These are phyloP conservation scores for Clytia hemisphaerica DNA, from an alignment of 30 jellyfish, hydroid and myxozoan genomes.

Conservation along the genomic window DNA sequence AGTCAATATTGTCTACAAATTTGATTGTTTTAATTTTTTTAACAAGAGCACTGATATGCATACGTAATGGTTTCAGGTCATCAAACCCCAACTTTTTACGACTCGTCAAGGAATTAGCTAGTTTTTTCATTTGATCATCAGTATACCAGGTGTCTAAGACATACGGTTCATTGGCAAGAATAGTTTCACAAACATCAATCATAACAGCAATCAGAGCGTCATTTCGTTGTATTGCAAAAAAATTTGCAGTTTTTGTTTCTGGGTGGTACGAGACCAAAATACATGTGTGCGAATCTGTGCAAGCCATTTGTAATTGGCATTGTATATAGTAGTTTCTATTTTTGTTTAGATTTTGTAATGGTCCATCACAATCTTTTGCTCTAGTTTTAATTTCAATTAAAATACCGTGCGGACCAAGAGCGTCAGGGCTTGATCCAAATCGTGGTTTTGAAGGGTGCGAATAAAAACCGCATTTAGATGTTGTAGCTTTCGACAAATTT, in stretches of 20 bases:
- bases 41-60: neutral
- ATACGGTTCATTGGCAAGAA: no score
- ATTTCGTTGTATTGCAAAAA: neutral
- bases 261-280: slow-evolving; percentile 7
- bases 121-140: neutral
- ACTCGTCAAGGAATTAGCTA: no score
- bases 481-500: slow-evolving; percentile 1
- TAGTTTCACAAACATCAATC: neutral
- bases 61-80: neutral
- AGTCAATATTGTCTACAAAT: slow-evolving; percentile 1
- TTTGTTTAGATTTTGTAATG: neutral
- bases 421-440: slow-evolving; percentile 21
- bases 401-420: slow-evolving; percentile 9
- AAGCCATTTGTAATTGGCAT: slow-evolving; percentile 15
- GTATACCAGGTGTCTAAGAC: no score
- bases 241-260: neutral
- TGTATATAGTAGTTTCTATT: neutral
- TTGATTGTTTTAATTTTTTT: neutral
- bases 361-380: slow-evolving; percentile 13
- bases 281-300: neutral
- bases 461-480: slow-evolving; percentile 9
- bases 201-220: neutral
- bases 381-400: slow-evolving; percentile 5
- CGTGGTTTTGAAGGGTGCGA: neutral
- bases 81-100: neutral